phyloP scores from a whole-genome alignment of 2,797 vertebrate genomes.

The Apodemus agrarius region DNA sequence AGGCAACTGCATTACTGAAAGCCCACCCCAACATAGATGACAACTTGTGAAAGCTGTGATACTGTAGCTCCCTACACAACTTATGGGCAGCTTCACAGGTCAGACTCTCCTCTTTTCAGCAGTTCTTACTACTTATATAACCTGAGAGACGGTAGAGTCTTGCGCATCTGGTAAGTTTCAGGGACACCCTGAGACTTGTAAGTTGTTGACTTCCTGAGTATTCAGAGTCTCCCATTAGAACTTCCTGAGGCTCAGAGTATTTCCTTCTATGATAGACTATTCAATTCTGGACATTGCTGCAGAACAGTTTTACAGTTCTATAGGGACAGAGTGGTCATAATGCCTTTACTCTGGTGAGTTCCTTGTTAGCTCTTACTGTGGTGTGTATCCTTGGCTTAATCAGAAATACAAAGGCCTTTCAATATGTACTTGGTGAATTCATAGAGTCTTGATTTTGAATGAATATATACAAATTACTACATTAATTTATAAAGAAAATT shows the following conservation, averaged over 20 bases:
- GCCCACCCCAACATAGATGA: background rate
- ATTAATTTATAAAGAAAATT: background rate
- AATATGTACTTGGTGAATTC: background rate
- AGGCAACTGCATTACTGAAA: background rate
- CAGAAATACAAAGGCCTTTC: background rate
- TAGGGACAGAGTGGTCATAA: background rate
- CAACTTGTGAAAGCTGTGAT: background rate
- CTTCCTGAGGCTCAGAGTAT: background rate
- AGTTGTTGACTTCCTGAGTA: background rate
- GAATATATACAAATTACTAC: background rate
- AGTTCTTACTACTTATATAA: background rate
- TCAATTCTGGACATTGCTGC: background rate
- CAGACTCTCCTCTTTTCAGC: background rate
- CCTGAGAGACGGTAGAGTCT: no score
- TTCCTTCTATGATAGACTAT: background rate
- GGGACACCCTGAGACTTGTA: background rate
- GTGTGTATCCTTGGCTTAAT: accelerated
- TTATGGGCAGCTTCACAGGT: background rate
- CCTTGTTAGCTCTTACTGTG: background rate
- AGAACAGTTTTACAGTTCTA: background rate
- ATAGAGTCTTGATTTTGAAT: background rate
- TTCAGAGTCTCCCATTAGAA: background rate
- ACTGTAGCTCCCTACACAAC: background rate
- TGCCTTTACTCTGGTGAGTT: background rate
- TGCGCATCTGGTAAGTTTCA: background rate